Evolutionary conservation across 2,113 vertebrate genomes (phyloP).

Genomic region (Eulemur macaco): DNA sequence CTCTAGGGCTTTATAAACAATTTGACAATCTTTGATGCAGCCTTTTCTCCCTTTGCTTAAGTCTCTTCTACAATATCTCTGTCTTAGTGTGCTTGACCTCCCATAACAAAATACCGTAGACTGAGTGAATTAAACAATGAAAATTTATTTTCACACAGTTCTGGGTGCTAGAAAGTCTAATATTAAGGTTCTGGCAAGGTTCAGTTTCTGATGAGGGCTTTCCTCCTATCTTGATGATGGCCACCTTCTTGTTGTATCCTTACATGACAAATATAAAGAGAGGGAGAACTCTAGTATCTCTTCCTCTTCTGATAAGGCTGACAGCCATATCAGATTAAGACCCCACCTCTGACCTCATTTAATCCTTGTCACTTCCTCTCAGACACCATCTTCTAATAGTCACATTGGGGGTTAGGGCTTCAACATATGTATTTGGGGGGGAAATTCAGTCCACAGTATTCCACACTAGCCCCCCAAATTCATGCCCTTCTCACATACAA

Average conservation of each 20-base stretch:
- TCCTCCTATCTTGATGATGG: background rate
- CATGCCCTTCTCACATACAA: background rate
- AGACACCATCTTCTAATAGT: background rate
- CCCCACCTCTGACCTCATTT: background rate
- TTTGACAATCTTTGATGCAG: background rate
- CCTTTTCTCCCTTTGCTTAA: background rate
- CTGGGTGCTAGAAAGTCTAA: background rate
- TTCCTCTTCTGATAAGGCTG: background rate
- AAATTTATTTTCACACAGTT: background rate
- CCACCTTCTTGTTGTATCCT: background rate
- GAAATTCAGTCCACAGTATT: background rate
- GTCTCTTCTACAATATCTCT: background rate
- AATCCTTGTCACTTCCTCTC: background rate
- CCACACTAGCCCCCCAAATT: background rate
- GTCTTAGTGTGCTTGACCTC: background rate
- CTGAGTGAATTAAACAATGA: background rate
- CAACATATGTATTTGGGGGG: background rate
- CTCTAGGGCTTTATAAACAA: background rate
- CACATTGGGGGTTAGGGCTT: background rate
- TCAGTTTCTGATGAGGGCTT: background rate
- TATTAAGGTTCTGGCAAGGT: background rate
- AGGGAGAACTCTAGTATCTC: background rate
- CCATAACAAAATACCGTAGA: background rate
- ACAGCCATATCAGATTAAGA: background rate
- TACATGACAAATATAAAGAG: background rate